phyloP scores from a whole-genome alignment of 2,888 invertebrate species.

The Morinoia aosen region DNA sequence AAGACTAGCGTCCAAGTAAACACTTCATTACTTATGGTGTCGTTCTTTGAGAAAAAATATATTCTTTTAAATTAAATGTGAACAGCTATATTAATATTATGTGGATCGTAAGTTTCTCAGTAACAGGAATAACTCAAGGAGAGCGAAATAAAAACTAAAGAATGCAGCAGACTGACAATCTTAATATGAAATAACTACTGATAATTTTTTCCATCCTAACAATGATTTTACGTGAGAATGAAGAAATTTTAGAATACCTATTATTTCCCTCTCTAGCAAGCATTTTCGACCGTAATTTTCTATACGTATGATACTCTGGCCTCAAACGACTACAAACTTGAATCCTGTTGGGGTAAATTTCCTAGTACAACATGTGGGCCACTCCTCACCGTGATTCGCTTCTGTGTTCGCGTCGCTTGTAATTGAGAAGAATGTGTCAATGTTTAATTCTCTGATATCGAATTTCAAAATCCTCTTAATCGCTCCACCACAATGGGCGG shows the following conservation, averaged over 20 bases:
- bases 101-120: too few relatives aligned
- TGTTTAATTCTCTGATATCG: conserved; percentile 9
- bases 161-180: too few relatives aligned
- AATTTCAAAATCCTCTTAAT: not conserved
- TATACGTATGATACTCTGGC: not conserved
- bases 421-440: not conserved
- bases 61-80: too few relatives aligned
- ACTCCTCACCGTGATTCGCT: not conserved
- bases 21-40: not conserved
- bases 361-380: not conserved
- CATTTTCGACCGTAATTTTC: too few relatives aligned
- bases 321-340: not conserved
- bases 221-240: too few relatives aligned
- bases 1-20: not conserved
- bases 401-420: not conserved
- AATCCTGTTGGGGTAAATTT: not conserved
- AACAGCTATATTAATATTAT: too few relatives aligned
- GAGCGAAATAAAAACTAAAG: too few relatives aligned
- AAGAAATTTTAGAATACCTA: too few relatives aligned
- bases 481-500: conserved; percentile 25
- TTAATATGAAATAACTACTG: too few relatives aligned
- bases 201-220: too few relatives aligned
- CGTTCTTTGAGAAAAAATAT: not conserved
- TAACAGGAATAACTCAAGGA: too few relatives aligned
- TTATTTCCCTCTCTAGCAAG: too few relatives aligned